Percentiles rank a stretch among this genome's conserved stretches.
These are phyloP conservation scores for Cantharis flavilabris DNA, from an alignment of 2,888 invertebrate species.

Conservation along the genomic window DNA sequence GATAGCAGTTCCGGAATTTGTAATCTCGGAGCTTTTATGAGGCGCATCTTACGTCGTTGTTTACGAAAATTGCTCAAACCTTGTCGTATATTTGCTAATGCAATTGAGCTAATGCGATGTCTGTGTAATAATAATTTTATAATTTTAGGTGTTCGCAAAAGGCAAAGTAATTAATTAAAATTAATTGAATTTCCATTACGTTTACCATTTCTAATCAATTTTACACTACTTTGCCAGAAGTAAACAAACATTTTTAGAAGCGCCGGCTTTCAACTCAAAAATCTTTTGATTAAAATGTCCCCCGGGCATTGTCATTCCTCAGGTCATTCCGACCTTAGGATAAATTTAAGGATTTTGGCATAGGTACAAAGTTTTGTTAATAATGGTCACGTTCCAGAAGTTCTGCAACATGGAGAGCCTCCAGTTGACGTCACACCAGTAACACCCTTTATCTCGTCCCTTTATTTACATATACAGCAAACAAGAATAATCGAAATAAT, in stretches of 20 bases:
- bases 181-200: neutral
- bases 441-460: neutral
- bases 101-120: constrained; percentile 29
- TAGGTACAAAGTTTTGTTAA: neutral
- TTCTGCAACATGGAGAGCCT: neutral
- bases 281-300: neutral
- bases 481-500: too few relatives aligned
- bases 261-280: neutral
- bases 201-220: neutral
- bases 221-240: neutral
- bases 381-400: neutral
- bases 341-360: neutral
- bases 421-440: neutral
- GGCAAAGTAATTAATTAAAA: neutral
- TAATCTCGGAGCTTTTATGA: constrained; percentile 33
- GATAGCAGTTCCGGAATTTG: constrained; percentile 30
- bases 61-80: constrained; percentile 26
- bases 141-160: neutral
- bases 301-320: neutral
- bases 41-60: constrained; percentile 26
- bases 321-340: neutral
- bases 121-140: neutral
- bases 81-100: constrained; percentile 31
- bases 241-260: neutral
- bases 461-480: neutral